These are phyloP conservation scores for Toxotes chatareus DNA, from an alignment of 2,113 vertebrate genomes.

Conservation along the genomic window DNA sequence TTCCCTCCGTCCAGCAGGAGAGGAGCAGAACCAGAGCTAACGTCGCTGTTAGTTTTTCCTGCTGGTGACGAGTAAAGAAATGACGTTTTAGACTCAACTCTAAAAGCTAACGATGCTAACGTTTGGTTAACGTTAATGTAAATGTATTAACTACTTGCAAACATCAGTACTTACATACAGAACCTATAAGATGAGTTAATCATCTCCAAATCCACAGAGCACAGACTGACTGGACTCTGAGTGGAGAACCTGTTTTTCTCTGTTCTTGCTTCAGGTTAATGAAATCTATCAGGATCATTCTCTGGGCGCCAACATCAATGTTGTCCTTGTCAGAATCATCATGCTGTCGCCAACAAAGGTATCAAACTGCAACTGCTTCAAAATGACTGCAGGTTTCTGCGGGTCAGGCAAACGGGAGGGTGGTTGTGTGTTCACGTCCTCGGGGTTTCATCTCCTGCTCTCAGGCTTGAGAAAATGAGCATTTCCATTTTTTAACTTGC, in stretches of 20 bases:
- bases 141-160: too few relatives aligned
- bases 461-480: not conserved
- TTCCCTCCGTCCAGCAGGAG: too few relatives aligned
- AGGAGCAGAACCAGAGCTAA: too few relatives aligned
- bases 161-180: too few relatives aligned
- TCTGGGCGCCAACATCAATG: constrained; percentile 93
- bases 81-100: too few relatives aligned
- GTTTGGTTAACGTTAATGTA: too few relatives aligned
- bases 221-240: too few relatives aligned
- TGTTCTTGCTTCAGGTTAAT: constrained; percentile 88
- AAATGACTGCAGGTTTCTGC: not conserved
- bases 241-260: not conserved
- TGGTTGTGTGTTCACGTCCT: not conserved
- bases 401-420: not conserved
- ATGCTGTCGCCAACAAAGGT: constrained; percentile 91
- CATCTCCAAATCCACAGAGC: too few relatives aligned
- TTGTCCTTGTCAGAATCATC: constrained; percentile 92
- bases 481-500: too few relatives aligned
- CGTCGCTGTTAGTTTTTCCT: not conserved
- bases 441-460: not conserved
- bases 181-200: too few relatives aligned
- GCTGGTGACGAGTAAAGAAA: too few relatives aligned
- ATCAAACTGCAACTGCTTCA: constrained; percentile 34
- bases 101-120: too few relatives aligned
- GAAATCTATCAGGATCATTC: constrained; percentile 97